Base-by-base conservation (phyloP, 2,797 vertebrate species). In the Acanthis flammea region DNA sequence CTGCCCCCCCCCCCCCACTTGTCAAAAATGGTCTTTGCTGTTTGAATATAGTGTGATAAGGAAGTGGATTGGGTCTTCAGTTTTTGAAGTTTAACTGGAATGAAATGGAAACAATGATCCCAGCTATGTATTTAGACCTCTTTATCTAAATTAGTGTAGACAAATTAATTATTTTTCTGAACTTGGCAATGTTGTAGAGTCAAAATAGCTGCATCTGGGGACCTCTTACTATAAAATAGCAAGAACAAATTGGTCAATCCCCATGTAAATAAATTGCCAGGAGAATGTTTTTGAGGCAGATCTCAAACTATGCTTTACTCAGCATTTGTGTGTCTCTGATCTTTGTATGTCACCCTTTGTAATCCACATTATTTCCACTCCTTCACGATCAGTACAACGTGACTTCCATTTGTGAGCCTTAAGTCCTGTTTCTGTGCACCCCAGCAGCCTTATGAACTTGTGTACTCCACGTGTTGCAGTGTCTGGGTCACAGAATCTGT, bases 21-120 rank as follows among this genome's bases (percentile, higher is more conserved):
- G 17, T 76, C 24, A 33, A 4, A 68, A 68, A 68, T 3, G 16
- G 61, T 44, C 27, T 66, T 58, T 60, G 39, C 28, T 39, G 14
- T n/a, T 67, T 33, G 16, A 18, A 3, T 37, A 2, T 19, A 21
- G 25, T 12, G 4, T 50, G 15, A 14, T 79, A 50, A 6, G 5
- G n/a, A 54, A 47, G 23, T 0, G 0, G 42, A 47, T 66, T 70
- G 0, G 0, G 9, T 74, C 53, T 63, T 88, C 0, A 0, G 7
- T n/a, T 92, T 88, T 44, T 83, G 61, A 60, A 17, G 12, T 45
- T 35, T 90, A 63, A 53, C 61, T 80, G 33, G 37, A 84, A 53
- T 39, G 8, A 37, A 76, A 45, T 74, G 22, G 53, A 63, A 88
- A 39, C 17, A 24, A 5, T 4, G 2, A 67, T 45, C 0, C 7